phyloP scores from a whole-genome alignment of 1,140 invertebrate genomes.

The Neotoxoptera formosana region DNA sequence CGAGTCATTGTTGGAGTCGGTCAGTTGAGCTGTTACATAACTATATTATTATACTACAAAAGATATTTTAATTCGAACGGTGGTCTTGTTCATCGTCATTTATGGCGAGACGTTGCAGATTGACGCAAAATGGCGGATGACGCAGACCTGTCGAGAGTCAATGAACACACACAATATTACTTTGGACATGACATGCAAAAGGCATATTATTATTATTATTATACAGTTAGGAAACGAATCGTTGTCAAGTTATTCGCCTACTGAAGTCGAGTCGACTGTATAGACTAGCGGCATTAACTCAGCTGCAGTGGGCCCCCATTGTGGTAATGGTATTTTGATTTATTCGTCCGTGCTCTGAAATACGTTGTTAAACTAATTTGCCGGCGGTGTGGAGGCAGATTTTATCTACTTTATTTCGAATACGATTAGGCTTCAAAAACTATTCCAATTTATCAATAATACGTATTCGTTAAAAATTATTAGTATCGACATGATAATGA shows the following conservation, averaged over 20 bases:
- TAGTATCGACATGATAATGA: not conserved
- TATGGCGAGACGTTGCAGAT: not conserved
- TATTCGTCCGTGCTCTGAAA: not conserved
- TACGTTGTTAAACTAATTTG: not conserved
- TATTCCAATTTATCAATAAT: no score
- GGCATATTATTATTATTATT: no score
- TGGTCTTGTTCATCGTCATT: not conserved
- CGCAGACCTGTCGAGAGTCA: not conserved
- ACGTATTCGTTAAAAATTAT: not conserved
- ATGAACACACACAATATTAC: not conserved
- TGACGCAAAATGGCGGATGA: not conserved
- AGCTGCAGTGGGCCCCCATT: not conserved
- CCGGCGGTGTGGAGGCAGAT: not conserved
- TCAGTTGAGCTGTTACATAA: no score
- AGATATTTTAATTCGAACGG: not conserved
- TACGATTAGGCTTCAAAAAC: not conserved
- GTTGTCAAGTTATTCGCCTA: not conserved
- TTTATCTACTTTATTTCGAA: not conserved
- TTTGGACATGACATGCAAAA: not conserved
- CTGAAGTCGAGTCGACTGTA: no score
- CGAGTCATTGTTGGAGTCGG: no score
- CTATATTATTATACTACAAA: not conserved
- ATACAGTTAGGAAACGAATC: not conserved
- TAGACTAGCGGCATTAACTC: not conserved
- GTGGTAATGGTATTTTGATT: not conserved